Base-by-base conservation (phyloP, 2,888 invertebrate genomes). In the Shargacucullia verbasci region DNA sequence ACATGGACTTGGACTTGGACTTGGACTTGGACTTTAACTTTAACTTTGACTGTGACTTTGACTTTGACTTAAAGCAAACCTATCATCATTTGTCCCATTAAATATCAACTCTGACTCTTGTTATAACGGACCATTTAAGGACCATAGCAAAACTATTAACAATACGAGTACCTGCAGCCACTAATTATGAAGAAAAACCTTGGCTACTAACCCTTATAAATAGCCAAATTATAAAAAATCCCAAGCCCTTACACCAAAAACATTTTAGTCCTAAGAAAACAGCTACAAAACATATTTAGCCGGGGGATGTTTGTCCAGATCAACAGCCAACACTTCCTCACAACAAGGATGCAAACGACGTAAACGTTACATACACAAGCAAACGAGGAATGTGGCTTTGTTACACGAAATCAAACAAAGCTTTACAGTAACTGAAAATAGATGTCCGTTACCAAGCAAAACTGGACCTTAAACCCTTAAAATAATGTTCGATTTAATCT, bases 391-490 rank as follows among this genome's bases (percentile, higher is more conserved):
- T 64, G 45, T 39, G 35, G 47, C 47, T 63, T 58, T 64, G 66
- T 67, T 53, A 67, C 48, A 58, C 44, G 5, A 70, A 66, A 48
- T 43, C 52, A 53, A 64, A 58, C 64, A 47, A 50, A 47, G 47
- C 48, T 49, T 55, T 29, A 55, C 49, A 41, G 37, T 31, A 12
- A 35, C 66, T 64, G 48, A 67, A 67, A 59, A 65, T 59, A 65
- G 13, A 41, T 0, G 1, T 0, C 8, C 11, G 11, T 4, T 15
- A 25, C 20, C 49, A 44, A 35, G 0, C 14, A 7, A 63, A 40
- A 43, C 9, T 11, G n/a, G 2, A 56, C 35, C 14, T 39, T 50
- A 33, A 0, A 0, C 0, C 0, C 0, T 0, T 0, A 0, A 0
- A 0, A 8, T 13, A 39, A 29, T 15, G 43, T 15, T 10, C 0